phyloP scores from a whole-genome alignment of 2,797 vertebrate species.

The Cichlasoma orientale region DNA sequence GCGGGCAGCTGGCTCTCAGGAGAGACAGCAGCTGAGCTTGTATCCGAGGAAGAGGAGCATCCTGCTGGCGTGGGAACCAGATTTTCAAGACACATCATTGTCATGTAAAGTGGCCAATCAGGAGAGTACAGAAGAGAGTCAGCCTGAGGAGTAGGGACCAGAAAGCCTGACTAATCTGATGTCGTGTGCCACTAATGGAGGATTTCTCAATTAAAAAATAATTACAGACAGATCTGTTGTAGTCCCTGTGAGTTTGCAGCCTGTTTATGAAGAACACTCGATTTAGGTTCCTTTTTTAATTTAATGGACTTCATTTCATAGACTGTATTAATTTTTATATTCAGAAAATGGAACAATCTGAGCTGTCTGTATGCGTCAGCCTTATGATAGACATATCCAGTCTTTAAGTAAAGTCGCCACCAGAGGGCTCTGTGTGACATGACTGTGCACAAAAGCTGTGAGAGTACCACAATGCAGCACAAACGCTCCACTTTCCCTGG shows the following conservation, averaged over 20 bases:
- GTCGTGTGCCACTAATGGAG: not conserved
- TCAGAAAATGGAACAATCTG: not conserved
- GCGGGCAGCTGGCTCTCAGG: slow-evolving; percentile 74
- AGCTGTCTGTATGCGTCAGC: not conserved
- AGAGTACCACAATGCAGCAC: not conserved
- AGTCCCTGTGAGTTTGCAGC: too few species aligned
- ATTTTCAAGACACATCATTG: not conserved
- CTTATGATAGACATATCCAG: not conserved
- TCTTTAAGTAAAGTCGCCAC: not conserved
- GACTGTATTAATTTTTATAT: too few species aligned
- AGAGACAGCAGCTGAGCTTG: slow-evolving; percentile 72
- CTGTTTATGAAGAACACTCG: not conserved
- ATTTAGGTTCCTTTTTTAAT: too few species aligned
- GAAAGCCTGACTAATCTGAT: not conserved
- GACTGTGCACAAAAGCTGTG: too few species aligned
- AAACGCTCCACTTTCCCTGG: not conserved
- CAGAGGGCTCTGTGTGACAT: not conserved
- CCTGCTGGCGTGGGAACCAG: slow-evolving; percentile 77
- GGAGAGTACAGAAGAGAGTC: slow-evolving; percentile 41
- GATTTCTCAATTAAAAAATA: not conserved
- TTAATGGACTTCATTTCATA: too few species aligned
- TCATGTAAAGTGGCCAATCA: slow-evolving; percentile 1
- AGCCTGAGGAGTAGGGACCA: slow-evolving; percentile 48
- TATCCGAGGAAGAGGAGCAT: slow-evolving; percentile 73
- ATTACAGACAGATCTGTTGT: not conserved